Evolutionary conservation across 2,113 vertebrate species (phyloP).

Genomic region (Progne subis): DNA sequence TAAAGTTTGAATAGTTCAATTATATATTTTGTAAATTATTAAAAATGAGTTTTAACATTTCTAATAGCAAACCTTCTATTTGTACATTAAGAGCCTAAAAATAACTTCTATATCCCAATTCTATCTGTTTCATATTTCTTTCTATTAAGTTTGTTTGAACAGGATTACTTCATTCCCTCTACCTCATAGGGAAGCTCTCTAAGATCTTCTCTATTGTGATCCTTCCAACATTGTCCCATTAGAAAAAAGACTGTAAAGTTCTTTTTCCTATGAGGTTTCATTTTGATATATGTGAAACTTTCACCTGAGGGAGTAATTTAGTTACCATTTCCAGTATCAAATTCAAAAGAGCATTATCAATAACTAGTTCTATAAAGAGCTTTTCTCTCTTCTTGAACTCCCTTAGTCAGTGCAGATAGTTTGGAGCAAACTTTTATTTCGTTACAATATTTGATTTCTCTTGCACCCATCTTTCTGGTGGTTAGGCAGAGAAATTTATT

Average conservation of each 20-base stretch:
- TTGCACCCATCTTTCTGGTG: background rate
- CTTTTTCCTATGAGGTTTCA: background rate
- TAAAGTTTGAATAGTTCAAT: background rate
- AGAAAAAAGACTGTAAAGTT: background rate
- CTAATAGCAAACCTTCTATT: background rate
- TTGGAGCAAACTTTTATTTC: background rate
- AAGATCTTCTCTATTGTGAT: background rate
- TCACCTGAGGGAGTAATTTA: background rate
- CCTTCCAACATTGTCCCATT: background rate
- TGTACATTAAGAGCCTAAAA: background rate
- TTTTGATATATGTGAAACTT: background rate
- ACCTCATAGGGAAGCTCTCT: background rate
- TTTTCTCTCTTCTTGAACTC: background rate
- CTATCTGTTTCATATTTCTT: background rate
- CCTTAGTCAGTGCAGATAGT: background rate
- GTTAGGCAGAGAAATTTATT: background rate
- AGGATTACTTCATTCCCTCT: background rate
- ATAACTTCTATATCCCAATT: background rate
- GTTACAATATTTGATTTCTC: background rate
- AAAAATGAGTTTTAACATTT: background rate
- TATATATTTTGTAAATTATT: background rate
- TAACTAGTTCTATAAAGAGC: background rate
- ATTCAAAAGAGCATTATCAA: background rate
- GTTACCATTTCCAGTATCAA: background rate
- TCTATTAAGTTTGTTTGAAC: background rate